phyloP scores from a whole-genome alignment of 1,140 invertebrate species.

The Penaeus chinensis region DNA sequence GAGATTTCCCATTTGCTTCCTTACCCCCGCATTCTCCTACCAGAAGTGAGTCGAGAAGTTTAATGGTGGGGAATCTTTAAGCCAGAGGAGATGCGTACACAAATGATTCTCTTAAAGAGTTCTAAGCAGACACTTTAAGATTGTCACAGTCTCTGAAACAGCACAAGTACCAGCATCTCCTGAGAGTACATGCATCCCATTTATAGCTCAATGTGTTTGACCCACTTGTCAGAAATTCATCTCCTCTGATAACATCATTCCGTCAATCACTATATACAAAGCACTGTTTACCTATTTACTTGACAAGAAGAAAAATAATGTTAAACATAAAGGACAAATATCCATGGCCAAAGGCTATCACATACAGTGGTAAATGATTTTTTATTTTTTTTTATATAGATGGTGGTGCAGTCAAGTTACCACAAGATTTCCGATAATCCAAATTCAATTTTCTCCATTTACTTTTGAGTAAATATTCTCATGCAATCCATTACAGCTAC shows the following conservation, averaged over 20 bases:
- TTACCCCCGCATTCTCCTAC: conserved; percentile 24
- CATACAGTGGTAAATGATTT: conserved; percentile 41
- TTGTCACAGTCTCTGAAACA: not conserved
- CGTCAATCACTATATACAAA: conserved; percentile 43
- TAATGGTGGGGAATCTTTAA: too few relatives aligned
- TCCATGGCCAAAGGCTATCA: conserved; percentile 52
- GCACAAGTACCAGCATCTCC: not conserved
- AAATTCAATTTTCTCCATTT: too few relatives aligned
- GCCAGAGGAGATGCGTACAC: too few relatives aligned
- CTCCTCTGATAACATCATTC: conserved; percentile 10
- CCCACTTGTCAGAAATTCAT: conserved; percentile 28
- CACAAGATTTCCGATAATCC: too few relatives aligned
- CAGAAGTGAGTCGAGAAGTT: conserved; percentile 2
- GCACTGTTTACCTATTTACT: conserved; percentile 27
- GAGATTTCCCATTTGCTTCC: conserved; percentile 34
- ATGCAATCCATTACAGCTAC: too few relatives aligned
- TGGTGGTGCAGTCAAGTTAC: conserved; percentile 21
- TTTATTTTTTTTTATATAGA: not conserved
- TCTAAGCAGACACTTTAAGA: too few relatives aligned
- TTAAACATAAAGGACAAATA: conserved; percentile 51
- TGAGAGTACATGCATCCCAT: not conserved
- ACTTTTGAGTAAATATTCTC: too few relatives aligned
- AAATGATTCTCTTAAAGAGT: too few relatives aligned
- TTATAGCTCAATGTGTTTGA: conserved; percentile 35
- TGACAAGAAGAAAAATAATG: conserved; percentile 36